These are phyloP conservation scores for Drosophila pullipes DNA, from an alignment of 2,888 invertebrate genomes.

Conservation along the genomic window DNA sequence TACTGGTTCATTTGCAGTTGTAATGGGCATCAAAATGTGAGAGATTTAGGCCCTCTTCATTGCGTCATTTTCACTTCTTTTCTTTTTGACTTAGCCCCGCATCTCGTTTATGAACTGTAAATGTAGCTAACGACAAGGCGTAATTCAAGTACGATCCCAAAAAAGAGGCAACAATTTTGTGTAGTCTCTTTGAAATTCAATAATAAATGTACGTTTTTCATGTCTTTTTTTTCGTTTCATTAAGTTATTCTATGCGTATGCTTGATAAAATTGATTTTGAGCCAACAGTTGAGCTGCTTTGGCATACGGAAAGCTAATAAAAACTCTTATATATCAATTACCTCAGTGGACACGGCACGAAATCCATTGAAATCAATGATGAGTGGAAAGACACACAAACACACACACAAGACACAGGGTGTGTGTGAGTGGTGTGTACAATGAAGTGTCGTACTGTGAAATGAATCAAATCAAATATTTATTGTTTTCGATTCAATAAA, in stretches of 20 bases:
- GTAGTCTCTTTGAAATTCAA: conserved; percentile 5
- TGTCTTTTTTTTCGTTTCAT: not conserved
- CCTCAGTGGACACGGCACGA: conserved; percentile 46
- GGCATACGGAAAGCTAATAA: conserved; percentile 18
- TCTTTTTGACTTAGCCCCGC: conserved; percentile 15
- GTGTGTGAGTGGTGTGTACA: conserved; percentile 2
- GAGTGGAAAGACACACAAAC: conserved; percentile 25
- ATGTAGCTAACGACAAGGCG: conserved; percentile 54
- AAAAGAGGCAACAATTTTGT: not conserved
- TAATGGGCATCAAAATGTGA: conserved; percentile 73
- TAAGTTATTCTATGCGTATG: conserved; percentile 9
- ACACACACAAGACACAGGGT: not conserved
- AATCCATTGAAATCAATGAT: conserved; percentile 71
- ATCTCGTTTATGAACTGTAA: conserved; percentile 66
- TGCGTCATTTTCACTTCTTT: conserved; percentile 44
- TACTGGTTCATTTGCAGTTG: conserved; percentile 77
- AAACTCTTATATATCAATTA: conserved; percentile 68
- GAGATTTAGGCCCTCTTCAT: conserved; percentile 51
- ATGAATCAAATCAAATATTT: conserved; percentile 81
- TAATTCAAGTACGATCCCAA: conserved; percentile 44
- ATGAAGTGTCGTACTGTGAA: conserved; percentile 47
- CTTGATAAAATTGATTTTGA: conserved; percentile 7
- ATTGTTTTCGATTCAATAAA: conserved; percentile 80
- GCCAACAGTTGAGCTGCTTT: not conserved
- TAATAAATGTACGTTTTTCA: not conserved